phyloP scores from a whole-genome alignment of 2,797 vertebrate genomes.

The Scolopax bukidnonensis region DNA sequence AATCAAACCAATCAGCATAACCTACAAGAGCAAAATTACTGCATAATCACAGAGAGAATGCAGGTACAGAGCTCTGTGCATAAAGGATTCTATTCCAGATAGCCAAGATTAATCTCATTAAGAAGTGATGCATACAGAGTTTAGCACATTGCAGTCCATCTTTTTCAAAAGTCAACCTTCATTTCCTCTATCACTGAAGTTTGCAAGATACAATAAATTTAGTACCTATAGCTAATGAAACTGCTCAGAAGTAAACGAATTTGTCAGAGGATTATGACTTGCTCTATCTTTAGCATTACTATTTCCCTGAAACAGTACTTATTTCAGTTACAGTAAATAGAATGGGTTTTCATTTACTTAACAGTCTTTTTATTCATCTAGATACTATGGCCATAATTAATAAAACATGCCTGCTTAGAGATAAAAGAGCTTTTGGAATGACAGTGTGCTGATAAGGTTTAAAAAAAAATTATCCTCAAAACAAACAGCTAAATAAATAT shows the following conservation, averaged over 20 bases:
- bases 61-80: background rate
- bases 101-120: background rate
- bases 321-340: background rate
- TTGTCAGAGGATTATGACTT: background rate
- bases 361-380: background rate
- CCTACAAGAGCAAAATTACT: background rate
- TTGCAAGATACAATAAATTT: background rate
- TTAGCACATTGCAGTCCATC: background rate
- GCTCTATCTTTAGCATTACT: background rate
- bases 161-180: background rate
- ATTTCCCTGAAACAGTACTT: background rate
- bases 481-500: background rate
- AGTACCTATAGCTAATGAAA: background rate
- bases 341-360: slow-evolving; percentile 23
- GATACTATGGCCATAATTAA: background rate
- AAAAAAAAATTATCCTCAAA: background rate
- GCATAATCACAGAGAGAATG: background rate
- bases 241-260: background rate
- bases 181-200: background rate
- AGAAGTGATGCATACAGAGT: background rate
- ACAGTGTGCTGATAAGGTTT: background rate
- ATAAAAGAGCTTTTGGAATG: background rate
- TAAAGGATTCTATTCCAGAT: background rate
- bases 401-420: background rate
- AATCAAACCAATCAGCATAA: background rate